Base-by-base conservation (phyloP, 2,797 vertebrate genomes). In the Sphenodon punctatus region DNA sequence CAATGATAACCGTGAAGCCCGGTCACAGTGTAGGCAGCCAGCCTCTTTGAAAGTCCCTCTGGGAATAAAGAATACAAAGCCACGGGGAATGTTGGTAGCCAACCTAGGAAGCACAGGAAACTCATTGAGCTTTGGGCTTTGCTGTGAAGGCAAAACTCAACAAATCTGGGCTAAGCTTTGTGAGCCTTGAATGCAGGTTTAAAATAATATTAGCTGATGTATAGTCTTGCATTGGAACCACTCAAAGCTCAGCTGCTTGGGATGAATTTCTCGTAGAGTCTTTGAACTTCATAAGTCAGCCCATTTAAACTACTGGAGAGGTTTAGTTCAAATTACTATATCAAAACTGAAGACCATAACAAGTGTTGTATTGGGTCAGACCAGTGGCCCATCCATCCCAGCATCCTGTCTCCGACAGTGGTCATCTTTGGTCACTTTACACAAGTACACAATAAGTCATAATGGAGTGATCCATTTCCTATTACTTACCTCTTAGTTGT, bases 71-170 rank as follows among this genome's bases (percentile, higher is more conserved):
- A 63, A n/a, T 9, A 41, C 65, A 43, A 67, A 86, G 58, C 79
- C 75, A 64, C 79, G 73, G 87, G 66, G 66, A 63, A 32, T 63
- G 82, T 75, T 79, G 85, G 70, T 77, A 34, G 10, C 41, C 2
- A 5, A 65, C 75, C 80, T 88, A 84, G 80, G 45, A 81, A 77
- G 0, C 0, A 72, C 38, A 14, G 72, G 65, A 82, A 89, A 59
- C 42, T 43, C 48, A 25, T 15, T 0, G 0, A 8, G 55, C 75
- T 55, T 56, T 42, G 39, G 53, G 45, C 10, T 81, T 67, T 80
- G 61, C 77, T 43, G n/a, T 19, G 15, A 34, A 41, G 78, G 58
- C 56, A 30, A 6, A 53, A 46, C 73, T 89, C 55, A 16, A 0
- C 56, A 49, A 42, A 64, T 2, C 6, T 25, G 2, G 25, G 48